Base-by-base conservation (phyloP, 92 coral and sea anemone genomes). In the Porites rus region DNA sequence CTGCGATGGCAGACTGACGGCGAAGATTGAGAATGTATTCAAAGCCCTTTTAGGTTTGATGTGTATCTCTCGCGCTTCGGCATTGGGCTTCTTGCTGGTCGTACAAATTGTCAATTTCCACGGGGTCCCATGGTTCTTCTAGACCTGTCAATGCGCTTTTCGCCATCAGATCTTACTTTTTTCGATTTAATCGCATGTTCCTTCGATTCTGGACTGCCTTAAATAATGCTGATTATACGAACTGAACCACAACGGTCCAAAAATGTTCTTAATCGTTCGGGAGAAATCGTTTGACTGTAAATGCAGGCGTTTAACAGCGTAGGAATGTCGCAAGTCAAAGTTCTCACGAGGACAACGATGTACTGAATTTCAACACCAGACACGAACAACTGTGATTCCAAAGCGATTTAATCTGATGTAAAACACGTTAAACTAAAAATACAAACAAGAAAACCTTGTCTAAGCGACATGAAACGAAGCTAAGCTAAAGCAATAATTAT, bases 101-200 rank as follows among this genome's bases (percentile, higher is more conserved):
- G 46, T 67, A 28, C 24, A 43, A 67, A 67, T 67, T 38, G 20
- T 67, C 72, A 67, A 67, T 11, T 13, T 67, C 72, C 72, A 19
- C 72, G 72, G 10, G 72, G 72, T 67, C 10, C 24, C 20, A 28
- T 6, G 24, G 72, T 8, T 8, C 8, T 67, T 67, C 25, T 67
- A 67, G 72, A 22, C 72, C 72, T 67, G 20, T 38, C 12, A 38
- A 28, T 67, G 28, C 69, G 0, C 69, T 13, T 19, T 67, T 38
- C 31, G 72, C 72, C 72, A 67, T 67, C 20, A 67, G 72, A 17
- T 67, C 72, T 67, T 67, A 67, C 28, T 67, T 38, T 38, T 22
- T 67, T 67, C 9, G 72, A 67, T 67, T 67, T 16, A 67, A 67
- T n/a, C 24, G 72, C 50, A 67, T 67, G 72, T 19, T 67, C 24